Base-by-base conservation (phyloP, 53 echinoderm and acorn worm genomes). In the Luidia sarsii region DNA sequence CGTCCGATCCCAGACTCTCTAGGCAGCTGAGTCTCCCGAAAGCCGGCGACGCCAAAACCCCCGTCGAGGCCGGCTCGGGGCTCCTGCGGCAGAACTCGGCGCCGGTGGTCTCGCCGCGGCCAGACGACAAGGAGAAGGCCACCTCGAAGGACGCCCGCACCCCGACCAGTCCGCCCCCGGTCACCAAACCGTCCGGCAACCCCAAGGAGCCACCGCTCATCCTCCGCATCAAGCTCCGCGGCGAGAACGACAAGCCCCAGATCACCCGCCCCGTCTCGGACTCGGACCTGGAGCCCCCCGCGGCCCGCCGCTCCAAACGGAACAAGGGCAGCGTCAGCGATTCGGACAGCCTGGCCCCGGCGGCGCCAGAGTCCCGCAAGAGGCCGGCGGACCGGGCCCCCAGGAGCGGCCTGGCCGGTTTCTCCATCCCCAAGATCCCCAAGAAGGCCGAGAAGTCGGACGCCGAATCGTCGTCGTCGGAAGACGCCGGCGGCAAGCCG, bases 391-490 rank as follows among this genome's bases (percentile, higher is more conserved):
- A 57, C 4, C 66, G 51, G n/a, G n/a, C n/a, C n/a, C n/a, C n/a
- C n/a, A 87, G 88, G 39, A 13, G 62, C 43, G 50, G 43, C 16
- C 48, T 87, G 29, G 49, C 75, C 20, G 83, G 67, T 45, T 90
- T 85, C 68, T 90, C 93, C 24, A 93, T 89, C 37, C 90, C 93
- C 27, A 89, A 93, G 65, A 69, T 87, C 49, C 87, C 68, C 45
- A 81, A 83, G 71, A 79, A 73, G 37, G 16, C 84, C 10, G 83
- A 84, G 27, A 70, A 63, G 29, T 63, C 63, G 30, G 89, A 92
- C 23, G 80, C 82, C 3, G 89, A 90, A 45, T 75, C 77, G 7
- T 51, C 50, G 46, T 75, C 77, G 8, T 49, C 48, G 19, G 43
- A 28, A 5, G 73, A 71, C 1, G 72, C 70, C 37, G 20, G 39